These are phyloP conservation scores for Eudemis profundana DNA, from an alignment of 2,888 invertebrate genomes.

Conservation along the genomic window DNA sequence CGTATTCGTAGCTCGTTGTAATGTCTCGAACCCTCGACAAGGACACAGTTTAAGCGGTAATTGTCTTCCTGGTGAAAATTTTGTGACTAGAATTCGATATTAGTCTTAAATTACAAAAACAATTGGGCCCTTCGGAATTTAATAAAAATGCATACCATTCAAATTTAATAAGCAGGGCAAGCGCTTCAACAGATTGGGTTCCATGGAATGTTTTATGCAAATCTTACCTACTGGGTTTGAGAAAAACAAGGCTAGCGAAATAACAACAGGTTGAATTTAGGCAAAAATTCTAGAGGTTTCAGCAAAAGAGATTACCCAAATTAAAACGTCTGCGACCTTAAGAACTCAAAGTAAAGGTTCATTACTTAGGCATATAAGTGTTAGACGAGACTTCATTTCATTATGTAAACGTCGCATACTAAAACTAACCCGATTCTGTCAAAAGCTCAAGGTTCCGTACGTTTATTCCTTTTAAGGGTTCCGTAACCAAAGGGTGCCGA, in stretches of 20 bases:
- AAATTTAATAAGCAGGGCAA: slow-evolving; percentile 53
- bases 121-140: slow-evolving; percentile 47
- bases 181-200: slow-evolving; percentile 48
- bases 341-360: neutral
- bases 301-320: neutral
- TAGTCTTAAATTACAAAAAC: slow-evolving; percentile 46
- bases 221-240: slow-evolving; percentile 49
- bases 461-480: no score
- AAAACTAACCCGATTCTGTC: neutral
- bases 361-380: neutral
- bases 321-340: neutral
- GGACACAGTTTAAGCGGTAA: slow-evolving; percentile 58
- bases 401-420: slow-evolving; percentile 1
- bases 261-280: slow-evolving; percentile 46
- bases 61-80: slow-evolving; percentile 53
- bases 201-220: slow-evolving; percentile 58
- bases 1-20: slow-evolving; percentile 63
- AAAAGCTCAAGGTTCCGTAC: neutral
- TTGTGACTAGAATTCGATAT: slow-evolving; percentile 48
- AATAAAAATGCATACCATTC: slow-evolving; percentile 46
- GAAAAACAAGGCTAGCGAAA: slow-evolving; percentile 51
- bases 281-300: neutral
- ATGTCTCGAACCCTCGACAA: slow-evolving; percentile 48
- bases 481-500: no score
- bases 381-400: neutral